Conservation (phyloP, 2,888 invertebrate species). For the Agonopterix subpropinquella region DNA sequence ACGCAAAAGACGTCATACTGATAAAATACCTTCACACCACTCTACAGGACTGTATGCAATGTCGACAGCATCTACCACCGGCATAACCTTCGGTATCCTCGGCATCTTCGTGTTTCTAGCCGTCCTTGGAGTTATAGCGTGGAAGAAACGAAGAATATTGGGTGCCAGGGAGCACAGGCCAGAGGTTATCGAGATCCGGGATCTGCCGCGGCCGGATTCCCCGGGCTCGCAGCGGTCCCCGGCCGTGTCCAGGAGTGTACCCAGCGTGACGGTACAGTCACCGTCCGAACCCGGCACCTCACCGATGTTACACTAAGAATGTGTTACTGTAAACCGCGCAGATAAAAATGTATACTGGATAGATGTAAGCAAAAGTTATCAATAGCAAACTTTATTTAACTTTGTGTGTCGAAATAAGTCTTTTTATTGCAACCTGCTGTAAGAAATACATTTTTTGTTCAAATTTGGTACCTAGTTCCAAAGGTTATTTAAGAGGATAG, state of each 20-base stretch:
- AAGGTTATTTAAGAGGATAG: too few relatives aligned
- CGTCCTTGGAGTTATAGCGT: constrained; percentile 40
- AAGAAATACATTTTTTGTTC: too few relatives aligned
- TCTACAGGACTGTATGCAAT: constrained; percentile 49
- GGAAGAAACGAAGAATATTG: constrained; percentile 44
- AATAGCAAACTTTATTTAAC: too few relatives aligned
- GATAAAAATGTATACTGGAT: too few relatives aligned
- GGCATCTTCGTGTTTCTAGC: constrained; percentile 30
- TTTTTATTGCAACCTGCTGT: too few relatives aligned
- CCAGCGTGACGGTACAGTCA: constrained; percentile 36
- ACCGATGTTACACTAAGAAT: constrained; percentile 5
- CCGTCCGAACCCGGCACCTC: constrained; percentile 39
- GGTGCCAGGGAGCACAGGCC: constrained; percentile 25
- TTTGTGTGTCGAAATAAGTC: too few relatives aligned
- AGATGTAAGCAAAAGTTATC: too few relatives aligned
- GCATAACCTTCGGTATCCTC: constrained; percentile 48
- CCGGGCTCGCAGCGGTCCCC: constrained; percentile 16
- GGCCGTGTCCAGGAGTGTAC: constrained; percentile 17
- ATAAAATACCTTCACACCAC: neutral
- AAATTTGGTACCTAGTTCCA: too few relatives aligned
- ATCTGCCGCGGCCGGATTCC: constrained; percentile 11
- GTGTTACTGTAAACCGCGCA: too few relatives aligned
- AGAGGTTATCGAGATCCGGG: constrained; percentile 39
- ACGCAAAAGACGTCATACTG: too few relatives aligned
- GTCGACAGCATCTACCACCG: constrained; percentile 58